Evolutionary conservation across 2,888 invertebrate species (phyloP), one percentile per base, ranked within the genome.

Genomic region (Metacarcinus magister): DNA sequence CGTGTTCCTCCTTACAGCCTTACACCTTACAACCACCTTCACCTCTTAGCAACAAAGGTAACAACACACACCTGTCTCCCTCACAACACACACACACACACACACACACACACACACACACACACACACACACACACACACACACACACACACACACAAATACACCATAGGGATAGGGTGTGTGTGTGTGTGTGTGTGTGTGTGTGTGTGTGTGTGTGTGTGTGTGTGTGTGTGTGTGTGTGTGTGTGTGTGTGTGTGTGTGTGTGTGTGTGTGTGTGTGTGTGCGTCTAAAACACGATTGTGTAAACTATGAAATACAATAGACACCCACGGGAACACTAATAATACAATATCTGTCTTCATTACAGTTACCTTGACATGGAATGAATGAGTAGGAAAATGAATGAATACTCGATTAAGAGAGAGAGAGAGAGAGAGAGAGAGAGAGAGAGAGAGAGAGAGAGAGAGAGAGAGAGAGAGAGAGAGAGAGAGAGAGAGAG

Each of bases 401-500:
- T 92, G n/a, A 46, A 46, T 44, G 28, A 54, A 4, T 28, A 46
- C 28, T n/a, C 48, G 23, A 48, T 16, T 5, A 92, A 92, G 23
- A 28, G 48, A 32, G 32, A 39, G 60, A 60, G 39, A 32, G 60
- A 23, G 19, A 5, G 67, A n/a, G 0, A 19, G 19, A 1, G 19
- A 16, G 10, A 23, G n/a, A n/a, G 10, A n/a, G 48, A 91, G 91
- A 91, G 39, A 39, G 91, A 89, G 89, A 89, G 89, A 89, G 89
- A 89, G 89, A 89, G 43, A 91, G 91, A 39, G 43, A 91, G 91
- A 91, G 91, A 39, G 91, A 91, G n/a, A 87, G 87, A 87, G 87
- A 87, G n/a, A 44, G n/a, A 19, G 46, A 46, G 10, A 92, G 46
- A 92, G 92, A 46, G 48, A 92, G 92, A 46, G n/a, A 23, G 46